These are phyloP conservation scores for Drosophila prolongata DNA, from an alignment of 2,888 invertebrate species.

Conservation along the genomic window DNA sequence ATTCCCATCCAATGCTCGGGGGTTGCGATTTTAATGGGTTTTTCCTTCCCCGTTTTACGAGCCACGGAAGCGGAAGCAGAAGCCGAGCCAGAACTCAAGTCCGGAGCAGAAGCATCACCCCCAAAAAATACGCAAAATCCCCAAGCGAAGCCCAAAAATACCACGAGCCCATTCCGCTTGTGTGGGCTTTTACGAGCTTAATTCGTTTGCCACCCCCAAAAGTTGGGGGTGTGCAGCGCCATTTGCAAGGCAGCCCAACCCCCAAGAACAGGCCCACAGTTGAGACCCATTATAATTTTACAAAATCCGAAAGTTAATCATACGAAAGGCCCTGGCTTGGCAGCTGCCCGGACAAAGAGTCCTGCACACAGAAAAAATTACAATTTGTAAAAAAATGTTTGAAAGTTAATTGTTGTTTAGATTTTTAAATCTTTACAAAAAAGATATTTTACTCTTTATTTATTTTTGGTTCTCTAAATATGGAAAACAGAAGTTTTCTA, in stretches of 20 bases:
- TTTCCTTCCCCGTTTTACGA: constrained; percentile 61
- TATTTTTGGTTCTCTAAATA: too few species aligned
- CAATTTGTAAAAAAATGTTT: too few species aligned
- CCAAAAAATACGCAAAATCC: constrained; percentile 39
- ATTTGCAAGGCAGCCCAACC: constrained; percentile 56
- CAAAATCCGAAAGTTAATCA: constrained; percentile 78
- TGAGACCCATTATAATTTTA: constrained; percentile 67
- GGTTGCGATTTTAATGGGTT: constrained; percentile 68
- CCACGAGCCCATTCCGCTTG: constrained; percentile 50
- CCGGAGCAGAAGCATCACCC: constrained; percentile 30
- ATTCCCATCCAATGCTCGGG: constrained; percentile 58
- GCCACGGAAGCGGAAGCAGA: constrained; percentile 50
- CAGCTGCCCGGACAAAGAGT: constrained; percentile 1
- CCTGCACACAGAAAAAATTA: constrained; percentile 5
- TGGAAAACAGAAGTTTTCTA: too few species aligned
- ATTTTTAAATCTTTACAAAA: too few species aligned
- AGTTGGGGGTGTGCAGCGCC: constrained; percentile 58
- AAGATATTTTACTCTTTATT: too few species aligned
- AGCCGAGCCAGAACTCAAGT: constrained; percentile 39
- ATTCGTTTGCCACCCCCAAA: constrained; percentile 65
- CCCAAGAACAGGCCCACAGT: constrained; percentile 17
- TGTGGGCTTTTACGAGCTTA: constrained; percentile 71
- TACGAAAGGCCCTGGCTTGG: constrained; percentile 52
- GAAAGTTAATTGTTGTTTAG: too few species aligned
- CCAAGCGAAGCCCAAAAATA: constrained; percentile 45